Evolutionary conservation across 2,113 vertebrate genomes (phyloP).

Genomic region (Toxotes jaculatrix): DNA sequence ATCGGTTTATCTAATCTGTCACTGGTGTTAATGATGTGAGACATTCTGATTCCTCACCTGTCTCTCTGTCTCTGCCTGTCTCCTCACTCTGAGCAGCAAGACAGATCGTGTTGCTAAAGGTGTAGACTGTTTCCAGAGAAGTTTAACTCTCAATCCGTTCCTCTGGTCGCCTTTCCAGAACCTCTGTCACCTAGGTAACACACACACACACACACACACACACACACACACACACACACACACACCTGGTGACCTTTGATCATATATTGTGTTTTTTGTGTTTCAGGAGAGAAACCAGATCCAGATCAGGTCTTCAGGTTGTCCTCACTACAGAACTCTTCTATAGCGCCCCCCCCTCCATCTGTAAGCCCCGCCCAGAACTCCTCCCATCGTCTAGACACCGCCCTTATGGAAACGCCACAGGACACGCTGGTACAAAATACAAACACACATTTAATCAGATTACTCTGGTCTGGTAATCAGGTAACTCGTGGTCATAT

Average conservation of each 20-base stretch:
- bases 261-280: not conserved
- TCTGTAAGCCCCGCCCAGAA: constrained; percentile 92
- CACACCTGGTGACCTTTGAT: not conserved
- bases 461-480: not conserved
- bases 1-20: not conserved
- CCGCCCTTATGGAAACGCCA: constrained; percentile 95
- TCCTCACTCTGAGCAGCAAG: constrained; percentile 66
- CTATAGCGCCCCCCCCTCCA: constrained; percentile 85
- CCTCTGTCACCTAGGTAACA: constrained; percentile 96
- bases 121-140: constrained; percentile 99
- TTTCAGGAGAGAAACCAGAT: constrained; percentile 96
- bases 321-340: constrained; percentile 94
- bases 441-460: not conserved
- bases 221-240: constrained; percentile 7
- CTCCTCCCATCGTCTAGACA: constrained; percentile 92
- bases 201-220: not conserved
- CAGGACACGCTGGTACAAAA: constrained; percentile 95
- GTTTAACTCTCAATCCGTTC: constrained; percentile 98
- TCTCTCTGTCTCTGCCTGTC: not conserved
- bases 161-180: constrained; percentile 98
- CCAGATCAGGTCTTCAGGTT: constrained; percentile 98
- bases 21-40: not conserved
- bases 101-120: constrained; percentile 89
- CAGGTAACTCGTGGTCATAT: too few species aligned
- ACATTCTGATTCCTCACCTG: not conserved